Evolutionary conservation across 2,888 invertebrate genomes (phyloP), one percentile per base, ranked within the genome.

Genomic region (Orthosia gothica): DNA sequence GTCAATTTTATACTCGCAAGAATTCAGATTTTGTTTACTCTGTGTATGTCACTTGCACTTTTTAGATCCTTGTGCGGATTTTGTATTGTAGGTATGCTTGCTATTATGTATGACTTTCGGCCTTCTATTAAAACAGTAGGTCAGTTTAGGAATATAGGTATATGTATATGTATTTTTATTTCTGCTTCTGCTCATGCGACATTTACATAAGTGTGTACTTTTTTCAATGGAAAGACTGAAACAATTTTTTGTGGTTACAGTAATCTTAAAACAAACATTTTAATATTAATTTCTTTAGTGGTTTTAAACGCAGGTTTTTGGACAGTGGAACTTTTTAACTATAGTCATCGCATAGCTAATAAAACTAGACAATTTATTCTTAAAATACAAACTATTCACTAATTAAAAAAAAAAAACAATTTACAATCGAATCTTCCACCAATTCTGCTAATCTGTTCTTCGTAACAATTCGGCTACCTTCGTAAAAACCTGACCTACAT

Each of bases 401-500:
- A 18, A 58, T 80, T 20, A 40, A 23, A 76, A 52, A 58, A 74
- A 74, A 40, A 40, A 40, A 40, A 49, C 20, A 49, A 54, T 80
- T 47, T 47, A 63, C 45, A 58, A 55, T 71, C 45, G 20, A 58
- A 61, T 79, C 26, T 52, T 58, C 32, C 55, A 18, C 40, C 16
- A 73, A 79, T 65, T 58, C 65, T 67, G 73, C 26, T 61, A 58
- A 74, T 80, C 16, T 47, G 16, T 54, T 66, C 26, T 81, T 66
- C 32, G 70, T 50, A 64, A 71, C 65, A 74, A 81, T 84, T 84
- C 69, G 81, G 65, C 62, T 9, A 69, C 58, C 70, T 82, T 57
- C 84, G 50, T 75, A 76, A 83, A 83, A 87, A 88, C 67, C 81
- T 86, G 87, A 88, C 88, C 87, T 79, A 87, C 82, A 88, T 87